Evolutionary conservation across 2,113 vertebrate species (phyloP).

Genomic region (Jaculus jaculus): DNA sequence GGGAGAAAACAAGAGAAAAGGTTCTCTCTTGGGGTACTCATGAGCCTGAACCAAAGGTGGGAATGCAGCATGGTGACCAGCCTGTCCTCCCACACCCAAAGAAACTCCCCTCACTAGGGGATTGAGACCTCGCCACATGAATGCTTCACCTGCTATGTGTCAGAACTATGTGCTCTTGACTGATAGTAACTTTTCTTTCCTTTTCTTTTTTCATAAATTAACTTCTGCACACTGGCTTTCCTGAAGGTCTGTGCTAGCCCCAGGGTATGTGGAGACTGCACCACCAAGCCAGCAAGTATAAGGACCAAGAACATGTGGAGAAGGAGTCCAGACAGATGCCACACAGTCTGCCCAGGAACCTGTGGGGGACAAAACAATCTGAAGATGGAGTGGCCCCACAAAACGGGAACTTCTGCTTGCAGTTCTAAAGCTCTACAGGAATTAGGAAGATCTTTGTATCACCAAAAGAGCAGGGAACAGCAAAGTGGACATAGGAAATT

Average conservation of each 20-base stretch:
- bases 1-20: not conserved
- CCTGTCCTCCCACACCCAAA: not conserved
- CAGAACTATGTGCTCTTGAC: not conserved
- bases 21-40: not conserved
- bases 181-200: not conserved
- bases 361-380: not conserved
- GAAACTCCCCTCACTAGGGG: not conserved
- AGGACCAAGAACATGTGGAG: not conserved
- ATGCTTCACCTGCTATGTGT: not conserved
- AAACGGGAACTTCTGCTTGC: not conserved
- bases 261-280: not conserved
- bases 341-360: not conserved
- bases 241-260: conserved; percentile 13
- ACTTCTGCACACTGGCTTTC: not conserved
- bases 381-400: not conserved
- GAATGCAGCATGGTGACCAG: not conserved
- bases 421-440: not conserved
- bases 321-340: not conserved
- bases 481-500: not conserved
- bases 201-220: not conserved
- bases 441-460: not conserved
- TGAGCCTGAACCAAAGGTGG: not conserved
- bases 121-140: not conserved
- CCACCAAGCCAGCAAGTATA: not conserved
- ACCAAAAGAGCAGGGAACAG: not conserved